These are phyloP conservation scores for Ceramica pisi DNA, from an alignment of 2,888 invertebrate genomes.

Conservation along the genomic window DNA sequence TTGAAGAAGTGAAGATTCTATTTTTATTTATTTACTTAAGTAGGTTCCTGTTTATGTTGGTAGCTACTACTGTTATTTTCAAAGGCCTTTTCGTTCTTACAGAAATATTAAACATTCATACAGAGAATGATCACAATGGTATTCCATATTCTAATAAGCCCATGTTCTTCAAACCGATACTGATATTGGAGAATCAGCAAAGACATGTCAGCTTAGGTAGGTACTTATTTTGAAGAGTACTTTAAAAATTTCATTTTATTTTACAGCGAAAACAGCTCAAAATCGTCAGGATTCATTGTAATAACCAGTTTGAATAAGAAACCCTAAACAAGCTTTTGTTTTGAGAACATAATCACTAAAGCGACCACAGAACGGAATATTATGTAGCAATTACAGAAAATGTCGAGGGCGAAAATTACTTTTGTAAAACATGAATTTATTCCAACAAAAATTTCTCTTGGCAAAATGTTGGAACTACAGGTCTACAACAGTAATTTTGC, in stretches of 20 bases:
- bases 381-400: conserved; percentile 68
- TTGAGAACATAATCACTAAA: conserved; percentile 60
- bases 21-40: conserved; percentile 37
- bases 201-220: not conserved
- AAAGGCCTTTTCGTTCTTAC: not conserved
- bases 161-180: too few relatives aligned
- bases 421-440: conserved; percentile 60
- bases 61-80: not conserved
- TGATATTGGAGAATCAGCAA: too few relatives aligned
- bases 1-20: conserved; percentile 26
- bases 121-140: too few relatives aligned
- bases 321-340: conserved; percentile 55
- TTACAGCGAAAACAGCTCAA: not conserved
- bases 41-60: conserved; percentile 31
- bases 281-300: conserved; percentile 9
- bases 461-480: conserved; percentile 29
- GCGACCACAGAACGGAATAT: conserved; percentile 64
- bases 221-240: not conserved
- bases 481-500: conserved; percentile 31
- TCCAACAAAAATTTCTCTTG: conserved; percentile 45
- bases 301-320: conserved; percentile 17
- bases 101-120: too few relatives aligned
- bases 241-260: not conserved
- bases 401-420: conserved; percentile 58
- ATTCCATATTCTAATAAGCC: too few relatives aligned